These are phyloP conservation scores for Megamerina dolium DNA, from an alignment of 2,888 invertebrate genomes.

Conservation along the genomic window DNA sequence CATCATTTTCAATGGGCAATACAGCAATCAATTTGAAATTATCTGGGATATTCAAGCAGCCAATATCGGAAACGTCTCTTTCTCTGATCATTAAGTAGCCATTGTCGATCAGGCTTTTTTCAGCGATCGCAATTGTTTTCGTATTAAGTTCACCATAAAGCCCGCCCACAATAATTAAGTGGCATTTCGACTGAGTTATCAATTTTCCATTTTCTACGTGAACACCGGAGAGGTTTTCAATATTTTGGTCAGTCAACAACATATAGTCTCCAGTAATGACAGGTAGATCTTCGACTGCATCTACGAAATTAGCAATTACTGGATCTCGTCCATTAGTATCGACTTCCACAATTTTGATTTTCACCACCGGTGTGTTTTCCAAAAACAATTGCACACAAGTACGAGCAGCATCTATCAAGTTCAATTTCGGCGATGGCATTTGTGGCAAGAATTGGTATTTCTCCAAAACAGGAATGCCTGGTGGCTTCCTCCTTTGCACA, in stretches of 20 bases:
- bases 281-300: conserved; percentile 62
- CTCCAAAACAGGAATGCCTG: conserved; percentile 74
- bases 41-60: conserved; percentile 26
- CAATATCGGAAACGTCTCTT: conserved; percentile 48
- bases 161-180: conserved; percentile 37
- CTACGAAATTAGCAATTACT: conserved; percentile 54
- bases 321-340: conserved; percentile 52
- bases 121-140: conserved; percentile 48
- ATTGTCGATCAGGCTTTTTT: conserved; percentile 53
- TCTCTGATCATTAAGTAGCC: conserved; percentile 61
- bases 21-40: conserved; percentile 34
- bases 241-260: conserved; percentile 47
- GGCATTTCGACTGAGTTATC: conserved; percentile 37
- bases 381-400: conserved; percentile 63
- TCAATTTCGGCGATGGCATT: conserved; percentile 33
- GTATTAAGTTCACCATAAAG: conserved; percentile 26
- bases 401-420: conserved; percentile 53
- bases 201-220: conserved; percentile 60
- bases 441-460: conserved; percentile 68
- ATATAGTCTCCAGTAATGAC: conserved; percentile 62
- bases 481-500: conserved; percentile 61
- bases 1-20: conserved; percentile 33
- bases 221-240: conserved; percentile 51
- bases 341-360: conserved; percentile 59
- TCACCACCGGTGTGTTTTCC: conserved; percentile 62